Evolutionary conservation across 2,797 vertebrate species (phyloP).

Genomic region (Lepilemur septentrionalis): DNA sequence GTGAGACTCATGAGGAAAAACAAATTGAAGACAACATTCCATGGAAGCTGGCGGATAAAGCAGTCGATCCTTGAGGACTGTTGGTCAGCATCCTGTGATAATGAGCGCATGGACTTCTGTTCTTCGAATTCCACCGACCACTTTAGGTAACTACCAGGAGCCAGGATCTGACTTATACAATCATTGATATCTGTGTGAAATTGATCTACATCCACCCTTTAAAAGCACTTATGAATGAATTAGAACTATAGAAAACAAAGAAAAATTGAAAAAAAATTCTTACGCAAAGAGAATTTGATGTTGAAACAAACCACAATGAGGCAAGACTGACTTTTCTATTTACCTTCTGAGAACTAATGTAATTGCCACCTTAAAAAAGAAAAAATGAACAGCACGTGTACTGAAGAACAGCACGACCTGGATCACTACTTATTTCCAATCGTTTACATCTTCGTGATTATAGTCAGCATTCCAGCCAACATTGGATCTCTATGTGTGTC

Average conservation of each 20-base stretch:
- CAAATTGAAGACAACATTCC: not conserved
- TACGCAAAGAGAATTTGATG: not conserved
- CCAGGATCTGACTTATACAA: not conserved
- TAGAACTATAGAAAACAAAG: not conserved
- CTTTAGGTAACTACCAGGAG: not conserved
- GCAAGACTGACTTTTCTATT: not conserved
- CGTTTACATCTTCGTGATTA: constrained; percentile 86
- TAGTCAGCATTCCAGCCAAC: constrained; percentile 89
- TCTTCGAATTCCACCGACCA: not conserved
- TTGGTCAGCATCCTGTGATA: not conserved
- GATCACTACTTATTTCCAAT: constrained; percentile 83
- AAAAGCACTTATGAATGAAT: not conserved
- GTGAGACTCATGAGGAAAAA: not conserved
- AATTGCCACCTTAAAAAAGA: not conserved
- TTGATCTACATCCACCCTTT: not conserved
- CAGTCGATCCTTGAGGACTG: not conserved
- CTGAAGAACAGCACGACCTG: constrained; percentile 66
- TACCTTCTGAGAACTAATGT: not conserved
- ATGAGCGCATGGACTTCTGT: not conserved
- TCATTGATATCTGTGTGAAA: not conserved
- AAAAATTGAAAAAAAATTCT: not conserved
- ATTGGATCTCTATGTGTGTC: constrained; percentile 88
- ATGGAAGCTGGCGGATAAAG: not conserved
- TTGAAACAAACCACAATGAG: not conserved
- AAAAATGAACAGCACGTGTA: constrained; percentile 81